phyloP scores from a whole-genome alignment of 2,113 vertebrate genomes.

The Mesitornis unicolor region DNA sequence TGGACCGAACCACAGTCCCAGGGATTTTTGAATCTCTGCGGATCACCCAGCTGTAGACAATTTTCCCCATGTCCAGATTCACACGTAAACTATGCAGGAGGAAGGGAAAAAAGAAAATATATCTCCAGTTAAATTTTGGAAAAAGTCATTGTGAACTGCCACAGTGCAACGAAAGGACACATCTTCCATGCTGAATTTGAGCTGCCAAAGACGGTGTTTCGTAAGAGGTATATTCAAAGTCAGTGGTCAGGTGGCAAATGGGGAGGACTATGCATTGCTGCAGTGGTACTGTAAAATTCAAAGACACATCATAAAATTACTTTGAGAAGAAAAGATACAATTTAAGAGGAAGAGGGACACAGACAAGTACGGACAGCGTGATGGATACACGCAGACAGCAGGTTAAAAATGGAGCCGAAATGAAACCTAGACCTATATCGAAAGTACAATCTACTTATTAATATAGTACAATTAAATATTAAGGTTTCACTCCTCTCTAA shows the following conservation, averaged over 20 bases:
- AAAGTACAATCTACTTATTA: not conserved
- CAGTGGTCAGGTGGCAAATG: not conserved
- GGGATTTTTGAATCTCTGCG: slow-evolving; percentile 94
- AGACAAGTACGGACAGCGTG: not conserved
- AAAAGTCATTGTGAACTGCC: not conserved
- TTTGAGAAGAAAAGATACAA: not conserved
- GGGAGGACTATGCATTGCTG: not conserved
- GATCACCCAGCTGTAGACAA: slow-evolving; percentile 99
- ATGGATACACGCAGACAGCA: not conserved
- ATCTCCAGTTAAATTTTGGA: not conserved
- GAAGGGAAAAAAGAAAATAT: not conserved
- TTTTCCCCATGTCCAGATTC: slow-evolving; percentile 98
- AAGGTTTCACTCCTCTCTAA: not conserved
- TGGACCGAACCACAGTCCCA: slow-evolving; percentile 91
- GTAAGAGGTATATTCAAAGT: not conserved
- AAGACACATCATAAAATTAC: not conserved
- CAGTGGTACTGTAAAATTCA: not conserved
- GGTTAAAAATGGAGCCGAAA: not conserved
- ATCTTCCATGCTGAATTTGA: not conserved
- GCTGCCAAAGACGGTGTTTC: not conserved
- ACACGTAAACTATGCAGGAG: slow-evolving; percentile 83
- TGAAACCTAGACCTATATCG: not conserved
- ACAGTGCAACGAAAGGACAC: not conserved
- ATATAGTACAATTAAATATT: not conserved
- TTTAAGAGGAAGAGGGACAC: not conserved